phyloP scores from a whole-genome alignment of 2,797 vertebrate genomes.

The Bucorvus abyssinicus region DNA sequence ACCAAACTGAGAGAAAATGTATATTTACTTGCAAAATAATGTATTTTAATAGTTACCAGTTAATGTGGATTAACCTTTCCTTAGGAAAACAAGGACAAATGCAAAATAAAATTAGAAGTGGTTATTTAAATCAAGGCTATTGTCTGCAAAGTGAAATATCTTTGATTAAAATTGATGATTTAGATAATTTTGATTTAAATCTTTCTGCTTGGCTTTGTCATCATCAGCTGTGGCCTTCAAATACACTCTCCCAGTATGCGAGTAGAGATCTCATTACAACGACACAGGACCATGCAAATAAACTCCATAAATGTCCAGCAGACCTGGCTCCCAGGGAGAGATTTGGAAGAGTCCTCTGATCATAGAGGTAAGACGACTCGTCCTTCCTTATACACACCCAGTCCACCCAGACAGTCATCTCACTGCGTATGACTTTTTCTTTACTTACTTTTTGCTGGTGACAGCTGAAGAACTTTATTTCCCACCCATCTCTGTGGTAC shows the following conservation, averaged over 20 bases:
- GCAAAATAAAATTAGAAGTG: not conserved
- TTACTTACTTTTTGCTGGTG: not conserved
- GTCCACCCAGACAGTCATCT: not conserved
- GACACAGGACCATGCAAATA: not conserved
- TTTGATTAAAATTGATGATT: not conserved
- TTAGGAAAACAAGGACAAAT: conserved; percentile 7
- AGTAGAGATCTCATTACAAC: not conserved
- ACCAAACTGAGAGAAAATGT: not conserved
- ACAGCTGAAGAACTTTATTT: not conserved
- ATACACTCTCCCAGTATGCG: not conserved
- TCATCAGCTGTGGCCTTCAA: not conserved
- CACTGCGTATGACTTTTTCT: too few relatives aligned
- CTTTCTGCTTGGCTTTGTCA: not conserved
- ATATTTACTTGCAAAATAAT: conserved; percentile 40
- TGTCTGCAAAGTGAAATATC: not conserved
- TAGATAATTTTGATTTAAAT: not conserved
- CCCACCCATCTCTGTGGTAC: not conserved
- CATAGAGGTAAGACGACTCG: fast-evolving
- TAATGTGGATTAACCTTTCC: conserved; percentile 6
- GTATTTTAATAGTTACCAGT: not conserved
- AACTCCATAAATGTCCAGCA: not conserved
- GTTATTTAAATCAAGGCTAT: not conserved
- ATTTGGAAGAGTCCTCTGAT: not conserved
- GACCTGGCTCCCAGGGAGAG: not conserved
- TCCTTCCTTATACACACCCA: not conserved